Conservation (phyloP, 2,888 invertebrate species). For the Lasius fuliginosus region DNA sequence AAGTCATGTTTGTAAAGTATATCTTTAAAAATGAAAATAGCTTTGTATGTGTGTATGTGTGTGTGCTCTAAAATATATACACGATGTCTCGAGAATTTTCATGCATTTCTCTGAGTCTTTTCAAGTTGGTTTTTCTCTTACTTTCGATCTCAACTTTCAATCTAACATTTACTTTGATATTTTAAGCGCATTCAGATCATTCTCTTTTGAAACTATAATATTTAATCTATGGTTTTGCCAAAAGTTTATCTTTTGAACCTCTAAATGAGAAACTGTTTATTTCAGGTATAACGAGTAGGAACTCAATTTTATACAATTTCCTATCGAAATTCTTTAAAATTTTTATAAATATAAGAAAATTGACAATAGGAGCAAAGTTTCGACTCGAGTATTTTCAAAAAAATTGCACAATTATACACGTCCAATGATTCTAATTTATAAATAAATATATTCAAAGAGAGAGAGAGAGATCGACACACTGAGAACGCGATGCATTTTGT, state of each 20-base stretch:
- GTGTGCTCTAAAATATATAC: background rate
- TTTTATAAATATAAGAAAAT: background rate
- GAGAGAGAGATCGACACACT: background rate
- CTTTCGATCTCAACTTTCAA: background rate
- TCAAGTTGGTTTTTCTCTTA: background rate
- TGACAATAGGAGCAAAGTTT: background rate
- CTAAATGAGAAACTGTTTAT: no score
- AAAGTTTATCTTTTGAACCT: no score
- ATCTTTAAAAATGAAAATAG: background rate
- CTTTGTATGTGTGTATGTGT: background rate
- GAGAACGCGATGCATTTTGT: slow-evolving; percentile 5
- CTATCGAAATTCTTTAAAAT: background rate
- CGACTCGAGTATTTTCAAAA: background rate
- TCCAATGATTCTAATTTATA: background rate
- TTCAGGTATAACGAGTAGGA: no score
- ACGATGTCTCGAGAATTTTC: background rate
- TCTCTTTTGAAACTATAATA: background rate
- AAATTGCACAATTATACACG: background rate
- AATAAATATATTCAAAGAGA: background rate
- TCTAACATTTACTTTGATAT: background rate
- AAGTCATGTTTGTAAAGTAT: background rate
- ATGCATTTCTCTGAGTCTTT: background rate
- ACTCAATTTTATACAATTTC: no score
- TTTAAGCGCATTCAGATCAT: background rate
- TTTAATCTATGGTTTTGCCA: background rate